Base-by-base conservation (phyloP, 2,797 vertebrate species). In the Sparidentex hasta region DNA sequence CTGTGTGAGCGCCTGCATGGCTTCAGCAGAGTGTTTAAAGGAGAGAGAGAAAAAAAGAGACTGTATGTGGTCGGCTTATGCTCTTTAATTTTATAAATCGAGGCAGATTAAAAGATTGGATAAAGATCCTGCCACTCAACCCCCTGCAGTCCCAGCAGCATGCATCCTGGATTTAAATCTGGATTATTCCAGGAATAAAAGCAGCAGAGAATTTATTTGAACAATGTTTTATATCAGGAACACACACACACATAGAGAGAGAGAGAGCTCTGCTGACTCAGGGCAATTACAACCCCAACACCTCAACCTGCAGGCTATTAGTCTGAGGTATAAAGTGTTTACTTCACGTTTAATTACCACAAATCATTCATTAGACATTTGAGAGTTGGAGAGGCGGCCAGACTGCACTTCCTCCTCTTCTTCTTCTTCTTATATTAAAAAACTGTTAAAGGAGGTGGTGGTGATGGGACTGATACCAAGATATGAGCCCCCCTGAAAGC, bases 51-150 rank as follows among this genome's bases (percentile, higher is more conserved):
- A 25, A 65, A 65, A 65, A 65, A 29, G 55, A 56, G 58, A 50
- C 74, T 76, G 41, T 86, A 80, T 71, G 65, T 81, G 62, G 29
- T 64, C 77, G 71, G 82, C 74, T 88, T 90, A 90, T 91, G 88
- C 84, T 90, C 81, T 92, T 93, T 89, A 84, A 91, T 93, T 92
- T 92, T 87, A 85, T 92, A 90, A 93, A 92, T 90, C 73, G 85
- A 88, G 77, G 72, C 87, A 94, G 92, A 93, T 95, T 94, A 94
- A 94, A 92, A 94, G 88, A 93, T 92, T 93, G 87, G 87, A 90
- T 77, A 91, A 87, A 89, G 83, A 94, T 93, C 90, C 87, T 92
- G 91, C 93, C 86, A 93, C 92, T 93, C 91, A 92, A 65, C 77
- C 81, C 50, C 87, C 87, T 11, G 77, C 77, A 46, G 66, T 1